Conservation (phyloP, 2,113 vertebrate genomes). For the Phylloscopus trochiloides region DNA sequence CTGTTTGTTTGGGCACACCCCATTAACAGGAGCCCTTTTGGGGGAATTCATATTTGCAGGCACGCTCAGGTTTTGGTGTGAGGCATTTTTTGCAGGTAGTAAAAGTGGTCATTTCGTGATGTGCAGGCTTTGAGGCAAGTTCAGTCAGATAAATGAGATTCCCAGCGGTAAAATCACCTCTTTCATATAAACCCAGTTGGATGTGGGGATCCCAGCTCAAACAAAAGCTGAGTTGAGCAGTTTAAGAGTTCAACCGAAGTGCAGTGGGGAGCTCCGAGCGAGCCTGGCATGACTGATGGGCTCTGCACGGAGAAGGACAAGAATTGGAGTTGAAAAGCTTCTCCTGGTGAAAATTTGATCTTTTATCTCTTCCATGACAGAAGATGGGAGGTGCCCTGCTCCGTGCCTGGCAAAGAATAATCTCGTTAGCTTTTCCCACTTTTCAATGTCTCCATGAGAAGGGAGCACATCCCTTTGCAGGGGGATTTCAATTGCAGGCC, state of each 20-base stretch:
- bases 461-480: background rate
- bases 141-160: background rate
- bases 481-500: background rate
- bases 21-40: accelerated
- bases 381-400: background rate
- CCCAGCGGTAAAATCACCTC: background rate
- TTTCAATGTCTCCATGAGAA: background rate
- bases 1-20: background rate
- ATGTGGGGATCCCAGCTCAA: background rate
- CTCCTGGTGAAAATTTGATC: background rate
- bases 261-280: background rate
- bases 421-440: background rate
- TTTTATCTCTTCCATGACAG: background rate
- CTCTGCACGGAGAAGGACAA: background rate
- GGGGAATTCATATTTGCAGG: accelerated
- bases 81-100: background rate
- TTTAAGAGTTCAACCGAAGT: background rate
- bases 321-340: background rate
- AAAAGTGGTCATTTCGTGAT: background rate
- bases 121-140: background rate
- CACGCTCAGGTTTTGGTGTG: too few species aligned
- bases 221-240: background rate
- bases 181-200: background rate
- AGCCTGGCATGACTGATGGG: background rate
- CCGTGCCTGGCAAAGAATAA: background rate